These are phyloP conservation scores for Hypothenemus hampei DNA, from an alignment of 1,140 invertebrate genomes.

Conservation along the genomic window DNA sequence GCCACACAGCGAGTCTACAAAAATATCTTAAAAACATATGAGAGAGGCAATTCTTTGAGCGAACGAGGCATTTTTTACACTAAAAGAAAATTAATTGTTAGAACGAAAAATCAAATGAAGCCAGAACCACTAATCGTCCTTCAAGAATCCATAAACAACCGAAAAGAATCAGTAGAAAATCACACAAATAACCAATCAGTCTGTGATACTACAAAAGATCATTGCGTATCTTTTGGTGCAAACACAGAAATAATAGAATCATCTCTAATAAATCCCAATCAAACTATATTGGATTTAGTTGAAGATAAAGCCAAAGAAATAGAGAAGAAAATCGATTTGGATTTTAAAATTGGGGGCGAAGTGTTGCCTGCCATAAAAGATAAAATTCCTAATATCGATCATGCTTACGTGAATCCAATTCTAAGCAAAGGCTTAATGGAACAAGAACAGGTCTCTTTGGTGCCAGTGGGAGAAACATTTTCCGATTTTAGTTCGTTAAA, in stretches of 20 bases:
- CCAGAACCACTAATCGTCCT: no score
- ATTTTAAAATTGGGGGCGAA: conserved; percentile 42
- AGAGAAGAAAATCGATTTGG: conserved; percentile 43
- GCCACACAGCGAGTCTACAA: conserved; percentile 29
- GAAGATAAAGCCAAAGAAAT: background rate
- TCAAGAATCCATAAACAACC: background rate
- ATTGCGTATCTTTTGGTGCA: background rate
- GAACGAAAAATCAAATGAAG: no score
- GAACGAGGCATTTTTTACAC: background rate
- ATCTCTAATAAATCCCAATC: background rate
- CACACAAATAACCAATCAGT: background rate
- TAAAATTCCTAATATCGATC: conserved; percentile 36
- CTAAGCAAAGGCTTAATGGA: conserved; percentile 33
- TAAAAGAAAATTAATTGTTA: background rate
- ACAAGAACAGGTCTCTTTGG: conserved; percentile 42
- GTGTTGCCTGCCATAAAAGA: conserved; percentile 36
- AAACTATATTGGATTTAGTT: background rate
- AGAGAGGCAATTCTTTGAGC: conserved; percentile 25
- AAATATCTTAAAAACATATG: conserved; percentile 36
- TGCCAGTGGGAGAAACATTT: conserved; percentile 43
- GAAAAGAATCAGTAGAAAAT: background rate
- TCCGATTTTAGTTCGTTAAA: conserved; percentile 45
- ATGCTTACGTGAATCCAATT: conserved; percentile 29
- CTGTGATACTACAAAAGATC: background rate
- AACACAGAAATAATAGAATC: background rate